Conservation (phyloP, 2,888 invertebrate genomes). For the Nebria brevicollis region DNA sequence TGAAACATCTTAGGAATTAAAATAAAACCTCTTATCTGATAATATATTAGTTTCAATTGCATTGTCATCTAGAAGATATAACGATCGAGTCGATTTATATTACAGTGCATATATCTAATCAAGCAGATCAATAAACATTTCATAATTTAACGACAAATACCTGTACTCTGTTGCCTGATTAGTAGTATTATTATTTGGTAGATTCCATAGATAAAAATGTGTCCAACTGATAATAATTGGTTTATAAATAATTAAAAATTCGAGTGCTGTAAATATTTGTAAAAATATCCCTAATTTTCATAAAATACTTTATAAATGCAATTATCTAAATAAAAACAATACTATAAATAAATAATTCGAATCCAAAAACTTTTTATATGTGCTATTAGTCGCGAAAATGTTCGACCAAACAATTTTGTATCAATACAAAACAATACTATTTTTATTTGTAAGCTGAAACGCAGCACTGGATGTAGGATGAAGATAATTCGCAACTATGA, state of each 20-base stretch:
- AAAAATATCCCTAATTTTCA: neutral
- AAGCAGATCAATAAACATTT: neutral
- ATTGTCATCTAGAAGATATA: too few relatives aligned
- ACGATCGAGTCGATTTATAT: too few relatives aligned
- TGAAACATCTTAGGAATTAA: too few relatives aligned
- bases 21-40: too few relatives aligned
- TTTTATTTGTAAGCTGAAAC: neutral
- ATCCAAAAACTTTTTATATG: too few relatives aligned
- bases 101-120: neutral
- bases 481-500: neutral
- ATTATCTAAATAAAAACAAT: neutral
- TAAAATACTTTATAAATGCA: neutral
- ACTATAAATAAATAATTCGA: neutral
- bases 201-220: neutral
- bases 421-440: too few relatives aligned
- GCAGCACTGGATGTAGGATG: neutral
- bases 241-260: neutral
- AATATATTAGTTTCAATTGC: too few relatives aligned
- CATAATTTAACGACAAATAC: neutral
- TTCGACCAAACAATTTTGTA: too few relatives aligned
- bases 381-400: too few relatives aligned
- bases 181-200: neutral
- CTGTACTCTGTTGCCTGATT: neutral
- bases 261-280: too few relatives aligned
- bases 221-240: neutral